Conservation (phyloP, 1,140 invertebrate species). For the roundworm (Caenorhabditis elegans) region DNA sequence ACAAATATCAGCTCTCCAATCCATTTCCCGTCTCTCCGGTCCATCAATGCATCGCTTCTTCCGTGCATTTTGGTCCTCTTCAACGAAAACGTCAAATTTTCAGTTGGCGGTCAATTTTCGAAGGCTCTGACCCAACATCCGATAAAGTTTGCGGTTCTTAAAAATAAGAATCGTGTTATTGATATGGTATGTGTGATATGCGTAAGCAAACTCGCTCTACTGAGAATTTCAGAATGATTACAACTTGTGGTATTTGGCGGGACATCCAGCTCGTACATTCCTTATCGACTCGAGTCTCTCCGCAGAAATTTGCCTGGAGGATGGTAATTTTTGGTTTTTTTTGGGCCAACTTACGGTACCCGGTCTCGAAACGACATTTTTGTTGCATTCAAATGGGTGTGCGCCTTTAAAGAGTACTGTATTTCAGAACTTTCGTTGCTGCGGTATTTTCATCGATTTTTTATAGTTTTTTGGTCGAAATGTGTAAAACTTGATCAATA, state of each 20-base stretch:
- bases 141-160: not conserved
- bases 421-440: too few relatives aligned
- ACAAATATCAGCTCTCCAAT: not conserved
- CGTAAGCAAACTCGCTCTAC: not conserved
- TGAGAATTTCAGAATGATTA: not conserved
- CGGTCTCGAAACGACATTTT: too few relatives aligned
- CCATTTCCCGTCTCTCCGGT: not conserved
- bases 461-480: too few relatives aligned
- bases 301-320: not conserved
- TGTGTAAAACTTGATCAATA: too few relatives aligned
- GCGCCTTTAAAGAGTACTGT: too few relatives aligned
- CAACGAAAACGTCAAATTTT: not conserved
- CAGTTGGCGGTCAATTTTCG: not conserved
- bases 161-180: not conserved
- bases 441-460: too few relatives aligned
- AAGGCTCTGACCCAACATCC: not conserved
- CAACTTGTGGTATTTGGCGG: conserved; percentile 1
- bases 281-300: not conserved
- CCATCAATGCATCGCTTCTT: not conserved
- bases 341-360: too few relatives aligned
- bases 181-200: not conserved
- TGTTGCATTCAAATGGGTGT: too few relatives aligned
- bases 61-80: not conserved
- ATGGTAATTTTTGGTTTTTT: not conserved
- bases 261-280: not conserved